A percentile compares a stretch with the other conserved stretches of the same genome.
phyloP scores from a whole-genome alignment of 2,797 vertebrate species.

The Clarias fuscus region DNA sequence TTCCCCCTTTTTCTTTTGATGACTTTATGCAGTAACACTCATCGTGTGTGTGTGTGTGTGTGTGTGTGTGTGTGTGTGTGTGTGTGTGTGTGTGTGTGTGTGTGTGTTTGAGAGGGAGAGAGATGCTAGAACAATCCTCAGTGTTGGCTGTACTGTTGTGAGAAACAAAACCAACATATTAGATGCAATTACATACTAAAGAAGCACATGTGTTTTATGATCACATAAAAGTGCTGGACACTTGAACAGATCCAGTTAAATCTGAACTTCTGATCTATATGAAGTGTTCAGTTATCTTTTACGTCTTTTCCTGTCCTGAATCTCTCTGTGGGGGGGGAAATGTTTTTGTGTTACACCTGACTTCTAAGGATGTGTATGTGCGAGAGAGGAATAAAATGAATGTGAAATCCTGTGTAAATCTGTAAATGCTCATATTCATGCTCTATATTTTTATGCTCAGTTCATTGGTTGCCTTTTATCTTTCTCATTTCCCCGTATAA shows the following conservation, averaged over 20 bases:
- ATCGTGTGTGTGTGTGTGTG: too few relatives aligned
- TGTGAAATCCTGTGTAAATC: constrained; percentile 24
- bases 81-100: background rate
- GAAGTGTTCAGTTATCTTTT: background rate
- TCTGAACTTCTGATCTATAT: constrained; percentile 1
- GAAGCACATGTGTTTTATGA: background rate
- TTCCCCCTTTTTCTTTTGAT: background rate
- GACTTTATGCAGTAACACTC: background rate
- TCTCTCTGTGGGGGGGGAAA: too few relatives aligned
- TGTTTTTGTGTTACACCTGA: background rate
- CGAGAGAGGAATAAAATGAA: background rate
- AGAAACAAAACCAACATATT: background rate
- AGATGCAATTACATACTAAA: background rate
- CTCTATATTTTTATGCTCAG: constrained; percentile 30
- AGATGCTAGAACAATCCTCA: background rate
- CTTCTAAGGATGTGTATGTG: background rate
- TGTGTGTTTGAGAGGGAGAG: background rate
- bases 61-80: background rate
- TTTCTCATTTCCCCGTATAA: constrained; percentile 1
- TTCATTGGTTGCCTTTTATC: constrained; percentile 2
- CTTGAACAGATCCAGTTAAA: constrained; percentile 16
- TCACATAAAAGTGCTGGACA: constrained; percentile 26
- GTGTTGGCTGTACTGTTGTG: background rate
- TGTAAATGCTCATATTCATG: constrained; percentile 32
- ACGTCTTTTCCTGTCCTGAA: background rate